Conservation (phyloP, 30 jellyfish, hydroid and myxozoan genomes). For the Rhopilema esculentum region DNA sequence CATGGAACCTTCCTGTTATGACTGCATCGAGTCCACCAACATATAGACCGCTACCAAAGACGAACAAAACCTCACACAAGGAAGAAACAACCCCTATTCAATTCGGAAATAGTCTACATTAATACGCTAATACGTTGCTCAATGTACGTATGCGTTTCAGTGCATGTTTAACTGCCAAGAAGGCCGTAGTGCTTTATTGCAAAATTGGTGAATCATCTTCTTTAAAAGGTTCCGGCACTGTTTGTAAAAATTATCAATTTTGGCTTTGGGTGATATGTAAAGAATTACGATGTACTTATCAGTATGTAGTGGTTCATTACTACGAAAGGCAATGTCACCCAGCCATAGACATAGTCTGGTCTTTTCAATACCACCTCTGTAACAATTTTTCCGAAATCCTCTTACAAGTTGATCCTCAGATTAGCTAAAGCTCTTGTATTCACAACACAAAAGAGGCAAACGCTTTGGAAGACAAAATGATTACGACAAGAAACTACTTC, state of each 20-base stretch:
- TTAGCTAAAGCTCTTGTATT: not conserved
- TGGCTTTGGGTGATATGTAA: not conserved
- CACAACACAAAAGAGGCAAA: not conserved
- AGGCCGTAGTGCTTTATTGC: not conserved
- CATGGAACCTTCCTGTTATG: conserved; percentile 63
- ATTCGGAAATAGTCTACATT: not conserved
- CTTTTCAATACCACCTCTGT: not conserved
- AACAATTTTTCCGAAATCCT: not conserved
- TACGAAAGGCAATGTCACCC: not conserved
- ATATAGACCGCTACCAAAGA: not conserved
- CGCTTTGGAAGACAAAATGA: not conserved
- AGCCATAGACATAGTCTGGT: not conserved
- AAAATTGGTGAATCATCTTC: not conserved
- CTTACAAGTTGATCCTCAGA: not conserved
- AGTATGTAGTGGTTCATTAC: not conserved
- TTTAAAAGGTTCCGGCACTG: not conserved
- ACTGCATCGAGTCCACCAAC: conserved; percentile 7
- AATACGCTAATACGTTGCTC: not conserved
- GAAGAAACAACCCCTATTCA: not conserved
- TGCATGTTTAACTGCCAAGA: not conserved
- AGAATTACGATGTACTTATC: not conserved
- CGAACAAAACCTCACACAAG: not conserved
- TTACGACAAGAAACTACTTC: not conserved
- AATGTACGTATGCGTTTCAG: not conserved
- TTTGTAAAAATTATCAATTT: not conserved